Evolutionary conservation across 2,888 invertebrate genomes (phyloP), one percentile per base, ranked within the genome.

Genomic region (Apodemia duryi): DNA sequence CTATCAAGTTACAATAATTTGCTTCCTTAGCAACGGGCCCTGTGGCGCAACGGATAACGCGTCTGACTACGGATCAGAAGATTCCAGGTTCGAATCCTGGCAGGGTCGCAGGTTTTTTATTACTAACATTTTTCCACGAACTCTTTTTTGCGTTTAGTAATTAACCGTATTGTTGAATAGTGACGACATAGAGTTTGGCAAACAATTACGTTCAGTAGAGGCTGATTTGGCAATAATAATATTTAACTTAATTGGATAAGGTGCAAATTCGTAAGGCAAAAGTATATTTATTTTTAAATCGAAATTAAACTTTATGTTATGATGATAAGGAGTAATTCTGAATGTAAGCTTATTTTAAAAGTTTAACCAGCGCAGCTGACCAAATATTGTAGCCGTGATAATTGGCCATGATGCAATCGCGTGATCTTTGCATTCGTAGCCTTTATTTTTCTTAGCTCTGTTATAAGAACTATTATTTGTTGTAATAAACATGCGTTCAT

Each of bases 61-160:
- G 94, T 94, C 94, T 94, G 94, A 93, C 94, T 94, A 94, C 94
- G 93, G 93, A 94, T 94, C 94, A 93, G 93, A 93, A 93, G 92
- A 93, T 93, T 93, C 92, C 94, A 94, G 93, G 90, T 93, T 93
- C 93, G 93, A 93, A 93, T 93, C 93, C 93, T 93, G 93, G 93
- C 93, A 93, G 88, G 92, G 92, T 93, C 93, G 92, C 73, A 1
- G 1, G 0, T 11, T 62, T 74, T 77, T 72, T 73, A 57, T 29
- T 64, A 6, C 71, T 62, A 6, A 62, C 43, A 54, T 73, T 77
- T 77, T 77, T 72, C 73, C 65, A 73, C 71, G 69, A 69, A 73
- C 79, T 78, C 69, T 77, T 80, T 75, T 76, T 80, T 77, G 78
- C 75, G 75, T 78, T 75, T 73, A 74, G 80, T 66, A 82, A 81